Base-by-base conservation (phyloP, 1,140 invertebrate genomes). In the Gonioctena quinquepunctata region DNA sequence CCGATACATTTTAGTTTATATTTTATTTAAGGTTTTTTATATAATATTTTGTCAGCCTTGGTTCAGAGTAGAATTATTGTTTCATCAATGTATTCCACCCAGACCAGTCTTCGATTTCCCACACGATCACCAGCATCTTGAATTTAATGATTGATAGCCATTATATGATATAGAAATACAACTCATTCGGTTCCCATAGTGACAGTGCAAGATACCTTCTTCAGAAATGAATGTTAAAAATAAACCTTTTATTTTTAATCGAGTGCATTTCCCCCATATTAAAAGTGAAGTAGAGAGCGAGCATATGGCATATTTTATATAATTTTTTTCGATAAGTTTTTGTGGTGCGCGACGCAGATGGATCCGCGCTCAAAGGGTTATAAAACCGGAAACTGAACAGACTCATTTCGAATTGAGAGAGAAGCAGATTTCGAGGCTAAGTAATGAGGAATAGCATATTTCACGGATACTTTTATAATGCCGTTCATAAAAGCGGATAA, bases 281-380 rank as follows among this genome's bases (percentile, higher is more conserved):
- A 33, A 63, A 63, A 63, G 18, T 21, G 33, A 63, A 42, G 61
- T 19, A 63, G 33, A 63, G 57, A 27, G n/a, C 8, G 62, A 65
- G 62, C 62, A 65, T 65, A 65, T 65, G 62, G 62, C 48, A 50
- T 65, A 52, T 65, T 65, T 65, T 65, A 65, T 65, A 63, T 65
- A 65, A 65, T 50, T 65, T 65, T 65, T 65, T 62, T 65, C 49
- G 42, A 65, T 52, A 65, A 65, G 62, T 65, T 65, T 65, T 65
- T 65, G 62, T 65, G 16, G 27, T 5, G 62, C 28, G 18, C 3
- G 19, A 23, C 62, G 42, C 62, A 65, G 62, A 65, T 65, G 62
- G 62, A 65, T 28, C 8, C 6, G 22, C 27, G 48, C 61, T 52
- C 27, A 65, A 65, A 65, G 62, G 62, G 62, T 65, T 65, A 65